Evolutionary conservation across 2,888 invertebrate genomes (phyloP), one percentile per base, ranked within the genome.

Genomic region (Volucella inflata): DNA sequence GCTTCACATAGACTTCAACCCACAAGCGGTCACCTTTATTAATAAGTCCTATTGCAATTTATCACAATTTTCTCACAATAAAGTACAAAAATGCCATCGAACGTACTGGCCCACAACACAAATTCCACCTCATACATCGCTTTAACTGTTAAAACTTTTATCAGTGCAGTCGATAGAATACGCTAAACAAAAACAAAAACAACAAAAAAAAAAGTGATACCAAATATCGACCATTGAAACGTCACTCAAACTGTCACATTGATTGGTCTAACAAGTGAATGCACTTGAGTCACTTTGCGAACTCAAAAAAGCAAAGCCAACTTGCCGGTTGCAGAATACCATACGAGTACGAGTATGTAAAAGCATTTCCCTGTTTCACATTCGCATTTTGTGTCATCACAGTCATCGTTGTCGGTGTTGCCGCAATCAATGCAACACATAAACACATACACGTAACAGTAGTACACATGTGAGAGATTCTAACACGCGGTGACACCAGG

Each of bases 261-360:
- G 85, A 85, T 85, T 85, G 81, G 85, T 81, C 85, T 85, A 85
- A 85, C 85, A 85, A 85, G 85, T 81, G 85, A 85, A 85, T 85
- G 85, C 85, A 85, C 85, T 85, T 85, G 85, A 85, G 85, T 72
- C 85, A 85, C 85, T 85, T 85, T 81, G 65, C 50, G 65, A 70
- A 46, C 67, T 17, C 67, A 40, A 48, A 55, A 30, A 38, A 70
- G 51, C 71, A 38, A 72, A 71, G 77, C 55, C 14, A 67, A 80
- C 57, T 14, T 16, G 38, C n/a, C 16, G 30, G 42, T 51, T 60
- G 44, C 46, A 59, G 50, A 60, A 74, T 44, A 40, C 65, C 71
- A 65, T 38, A 74, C 74, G 79, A 64, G 30, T 6, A 30, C 72
- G 85, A 76, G 68, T 77, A 72, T 76, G 72, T 85, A 85, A 85